Evolutionary conservation across 2,888 invertebrate genomes (phyloP), one percentile per base, ranked within the genome.

Genomic region (Scrobipalpa costella): DNA sequence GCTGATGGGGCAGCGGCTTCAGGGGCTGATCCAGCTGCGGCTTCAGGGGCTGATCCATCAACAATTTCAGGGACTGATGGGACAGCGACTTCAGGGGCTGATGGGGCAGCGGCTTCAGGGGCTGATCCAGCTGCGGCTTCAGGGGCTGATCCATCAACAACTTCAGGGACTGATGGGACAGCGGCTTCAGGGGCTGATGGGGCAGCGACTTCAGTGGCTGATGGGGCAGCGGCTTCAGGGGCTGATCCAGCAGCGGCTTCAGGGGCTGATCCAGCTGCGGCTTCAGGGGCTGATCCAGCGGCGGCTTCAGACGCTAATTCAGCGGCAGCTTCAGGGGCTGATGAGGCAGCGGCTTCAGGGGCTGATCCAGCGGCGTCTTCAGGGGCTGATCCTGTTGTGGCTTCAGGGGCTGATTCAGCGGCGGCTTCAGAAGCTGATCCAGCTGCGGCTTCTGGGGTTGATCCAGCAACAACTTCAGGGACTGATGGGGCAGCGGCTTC

Each of bases 71-170:
- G 5, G 7, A 64, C n/a, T 2, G 61, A 62, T 19, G 49, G 49
- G n/a, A 63, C 64, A 11, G 55, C 52, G 6, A 64, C 61, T 17
- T 44, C 62, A 50, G 63, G 11, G 15, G 63, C 50, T 13, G 40
- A 59, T 17, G 61, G 9, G 9, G 63, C 63, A 55, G 50, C 2
- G 1, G 47, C 36, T 19, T 34, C 57, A 11, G 36, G 47, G 7
- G 19, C 58, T 59, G 61, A 17, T 21, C 19, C 58, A 34, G 44
- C 50, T 7, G 40, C 19, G 15, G 38, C 57, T 36, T 34, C 36
- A 58, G 2, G 9, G 13, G 15, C 57, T n/a, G 58, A 40, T 9
- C 27, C 15, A 33, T 1, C 34, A 7, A 40, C 52, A 47, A 40
- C 36, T 36, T 38, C 36, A 27, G 38, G 3, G 19, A 64, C 15